Evolutionary conservation across 2,113 vertebrate species (phyloP), one percentile per base, ranked within the genome.

Genomic region (Aptenodytes forsteri): DNA sequence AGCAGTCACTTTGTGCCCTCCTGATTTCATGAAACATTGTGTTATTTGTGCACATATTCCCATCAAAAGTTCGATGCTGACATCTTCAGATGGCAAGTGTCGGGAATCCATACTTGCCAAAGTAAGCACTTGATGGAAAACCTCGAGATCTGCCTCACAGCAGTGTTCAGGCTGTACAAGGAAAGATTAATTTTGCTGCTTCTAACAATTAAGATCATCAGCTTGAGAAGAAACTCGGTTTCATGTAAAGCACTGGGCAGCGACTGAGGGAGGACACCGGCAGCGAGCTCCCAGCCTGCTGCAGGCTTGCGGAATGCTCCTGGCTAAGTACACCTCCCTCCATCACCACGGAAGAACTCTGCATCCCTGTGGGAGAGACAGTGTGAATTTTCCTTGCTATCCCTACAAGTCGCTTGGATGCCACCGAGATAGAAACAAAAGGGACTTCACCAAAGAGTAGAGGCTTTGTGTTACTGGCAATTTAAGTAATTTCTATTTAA

Each of bases 391-490:
- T 36, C 59, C 50, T 47, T n/a, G 30, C 50, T 29, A 14, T 5
- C 50, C 50, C 59, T 67, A 27, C 23, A 54, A 38, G 65, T 9
- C 3, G 1, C 16, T 67, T 2, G 0, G 16, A 38, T 55, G 55
- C 12, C 40, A 55, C 32, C 3, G 13, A 65, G 38, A 78, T 1
- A 47, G 40, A 30, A 61, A 77, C 22, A 32, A 54, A 47, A 66
- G 5, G 40, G 49, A 65, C 14, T 50, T 61, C 40, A 38, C 4
- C 1, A 0, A 44, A 30, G 10, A 61, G 27, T 0, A 54, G 19
- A 5, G 21, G 11, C 42, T 78, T 16, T 61, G 22, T 7, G 11
- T 30, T 49, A 42, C 30, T 8, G 13, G 40, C 18, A 55, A 62
- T 55, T 64, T 52, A 55, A 47, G 7, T 17, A 36, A 42, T 36